A percentile compares a stretch with the other conserved stretches of the same genome.
Conservation (phyloP, 1,140 invertebrate genomes). For the Mercenaria mercenaria region DNA sequence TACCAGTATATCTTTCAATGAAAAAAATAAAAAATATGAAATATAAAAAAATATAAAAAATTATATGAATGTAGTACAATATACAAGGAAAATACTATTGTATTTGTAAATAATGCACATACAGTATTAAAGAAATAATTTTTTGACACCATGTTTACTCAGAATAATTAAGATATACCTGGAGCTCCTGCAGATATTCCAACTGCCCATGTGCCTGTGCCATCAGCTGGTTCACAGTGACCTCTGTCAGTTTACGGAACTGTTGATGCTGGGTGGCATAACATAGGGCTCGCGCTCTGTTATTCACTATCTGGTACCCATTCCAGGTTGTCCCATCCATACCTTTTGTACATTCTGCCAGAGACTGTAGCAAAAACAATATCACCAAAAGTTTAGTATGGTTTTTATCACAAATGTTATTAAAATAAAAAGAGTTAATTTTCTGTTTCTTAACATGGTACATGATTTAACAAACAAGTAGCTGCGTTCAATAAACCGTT, state of each 20-base stretch:
- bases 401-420: background rate
- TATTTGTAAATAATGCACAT: too few species aligned
- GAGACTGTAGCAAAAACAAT: conserved; percentile 82
- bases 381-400: background rate
- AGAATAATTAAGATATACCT: too few species aligned
- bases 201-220: conserved; percentile 86
- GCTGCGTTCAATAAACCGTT: too few species aligned
- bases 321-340: conserved; percentile 92
- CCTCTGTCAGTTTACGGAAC: conserved; percentile 90
- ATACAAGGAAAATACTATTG: too few species aligned
- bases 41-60: too few species aligned
- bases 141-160: too few species aligned
- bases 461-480: too few species aligned
- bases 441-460: too few species aligned
- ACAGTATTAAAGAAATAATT: too few species aligned
- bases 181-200: conserved; percentile 80
- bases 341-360: conserved; percentile 89
- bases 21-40: too few species aligned
- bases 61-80: too few species aligned
- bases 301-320: conserved; percentile 90
- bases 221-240: conserved; percentile 90
- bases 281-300: conserved; percentile 90
- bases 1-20: too few species aligned
- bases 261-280: conserved; percentile 89
- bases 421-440: background rate